Percentiles rank a stretch among this genome's conserved stretches.
Conservation (phyloP, 2,113 vertebrate species). For the Cathartes aura region DNA sequence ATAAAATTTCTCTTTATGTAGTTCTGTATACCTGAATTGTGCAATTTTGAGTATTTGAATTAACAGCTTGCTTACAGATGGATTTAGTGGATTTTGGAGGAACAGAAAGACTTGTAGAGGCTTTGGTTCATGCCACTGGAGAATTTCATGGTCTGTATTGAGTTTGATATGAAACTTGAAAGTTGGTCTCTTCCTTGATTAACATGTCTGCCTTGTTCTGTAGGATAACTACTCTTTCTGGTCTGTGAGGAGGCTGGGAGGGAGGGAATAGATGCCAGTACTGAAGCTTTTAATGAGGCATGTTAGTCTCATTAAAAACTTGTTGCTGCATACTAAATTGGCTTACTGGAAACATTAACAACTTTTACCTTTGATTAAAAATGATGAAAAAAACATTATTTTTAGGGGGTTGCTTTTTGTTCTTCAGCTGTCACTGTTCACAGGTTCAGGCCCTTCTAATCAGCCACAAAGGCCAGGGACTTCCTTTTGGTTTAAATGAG, state of each 20-base stretch:
- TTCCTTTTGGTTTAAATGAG: not conserved
- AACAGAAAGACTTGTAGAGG: not conserved
- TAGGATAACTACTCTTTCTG: not conserved
- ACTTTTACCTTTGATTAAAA: not conserved
- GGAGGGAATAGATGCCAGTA: not conserved
- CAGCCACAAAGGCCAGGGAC: not conserved
- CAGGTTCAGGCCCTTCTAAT: not conserved
- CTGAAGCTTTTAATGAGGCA: not conserved
- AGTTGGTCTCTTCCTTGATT: not conserved
- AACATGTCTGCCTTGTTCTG: not conserved
- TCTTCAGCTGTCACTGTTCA: not conserved
- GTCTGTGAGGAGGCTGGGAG: not conserved
- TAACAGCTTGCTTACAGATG: not conserved
- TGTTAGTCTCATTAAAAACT: not conserved
- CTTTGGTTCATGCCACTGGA: not conserved
- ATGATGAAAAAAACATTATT: not conserved
- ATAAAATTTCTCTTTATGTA: not conserved
- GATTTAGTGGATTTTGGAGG: not conserved
- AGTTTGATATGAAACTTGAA: not conserved
- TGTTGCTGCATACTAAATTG: not conserved
- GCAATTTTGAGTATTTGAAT: not conserved
- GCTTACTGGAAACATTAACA: not conserved
- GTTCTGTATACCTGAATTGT: not conserved
- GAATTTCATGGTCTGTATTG: not conserved
- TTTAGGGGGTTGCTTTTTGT: rapidly evolving